Evolutionary conservation across 1,140 invertebrate species (phyloP).

Genomic region (Pseudomyrmex concolor): DNA sequence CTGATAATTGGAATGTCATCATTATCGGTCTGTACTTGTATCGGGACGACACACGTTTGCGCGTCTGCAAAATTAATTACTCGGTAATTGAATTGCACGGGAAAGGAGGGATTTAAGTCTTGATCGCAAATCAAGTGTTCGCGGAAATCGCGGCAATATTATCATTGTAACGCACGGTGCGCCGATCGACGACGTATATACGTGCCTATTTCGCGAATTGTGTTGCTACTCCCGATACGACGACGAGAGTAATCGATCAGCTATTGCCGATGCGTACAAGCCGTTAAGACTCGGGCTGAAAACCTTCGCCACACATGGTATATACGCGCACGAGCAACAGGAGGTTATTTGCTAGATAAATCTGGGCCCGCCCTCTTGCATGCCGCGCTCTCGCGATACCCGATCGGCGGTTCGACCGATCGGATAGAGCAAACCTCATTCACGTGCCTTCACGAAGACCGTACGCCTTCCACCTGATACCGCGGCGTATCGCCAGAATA

Average conservation of each 20-base stretch:
- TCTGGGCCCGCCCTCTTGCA: slow-evolving; percentile 77
- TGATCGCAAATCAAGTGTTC: too few species aligned
- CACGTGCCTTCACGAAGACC: slow-evolving; percentile 68
- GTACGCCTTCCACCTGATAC: slow-evolving; percentile 73
- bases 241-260: slow-evolving; percentile 49
- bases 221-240: slow-evolving; percentile 50
- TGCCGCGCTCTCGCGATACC: slow-evolving; percentile 74
- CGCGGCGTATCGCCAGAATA: slow-evolving; percentile 24
- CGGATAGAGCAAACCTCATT: slow-evolving; percentile 65
- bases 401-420: slow-evolving; percentile 74
- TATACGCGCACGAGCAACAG: slow-evolving; percentile 67
- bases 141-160: neutral
- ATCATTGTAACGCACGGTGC: neutral
- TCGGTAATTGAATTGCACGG: slow-evolving; percentile 13
- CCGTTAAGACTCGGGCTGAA: slow-evolving; percentile 35
- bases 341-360: slow-evolving; percentile 78
- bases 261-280: slow-evolving; percentile 10
- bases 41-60: neutral
- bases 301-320: slow-evolving; percentile 73
- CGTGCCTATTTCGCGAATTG: slow-evolving; percentile 51
- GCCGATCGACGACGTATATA: slow-evolving; percentile 14
- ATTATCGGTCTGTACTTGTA: slow-evolving; percentile 34
- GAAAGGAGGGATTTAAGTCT: neutral
- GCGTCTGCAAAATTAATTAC: slow-evolving; percentile 31
- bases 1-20: slow-evolving; percentile 45